Evolutionary conservation across 2,888 invertebrate genomes (phyloP).

Genomic region (Ephialtes manifestator): DNA sequence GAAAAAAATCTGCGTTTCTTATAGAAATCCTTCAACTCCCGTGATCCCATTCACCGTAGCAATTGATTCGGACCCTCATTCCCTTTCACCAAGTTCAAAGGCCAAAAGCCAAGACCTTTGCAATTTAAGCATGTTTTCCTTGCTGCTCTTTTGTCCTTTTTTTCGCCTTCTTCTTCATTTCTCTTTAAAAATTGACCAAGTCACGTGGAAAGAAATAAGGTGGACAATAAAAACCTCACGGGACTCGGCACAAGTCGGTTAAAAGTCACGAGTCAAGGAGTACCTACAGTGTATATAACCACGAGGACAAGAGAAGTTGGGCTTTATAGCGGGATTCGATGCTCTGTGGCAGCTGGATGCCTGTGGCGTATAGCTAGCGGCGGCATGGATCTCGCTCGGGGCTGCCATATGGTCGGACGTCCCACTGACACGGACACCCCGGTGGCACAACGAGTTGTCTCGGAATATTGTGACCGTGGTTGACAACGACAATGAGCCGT

Average conservation of each 20-base stretch:
- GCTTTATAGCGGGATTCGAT: conserved; percentile 22
- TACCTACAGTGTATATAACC: conserved; percentile 1
- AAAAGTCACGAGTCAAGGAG: conserved; percentile 57
- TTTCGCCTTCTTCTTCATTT: background rate
- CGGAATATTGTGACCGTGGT: conserved; percentile 78
- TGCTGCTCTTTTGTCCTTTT: background rate
- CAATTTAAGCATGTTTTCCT: conserved; percentile 22
- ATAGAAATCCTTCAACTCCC: background rate
- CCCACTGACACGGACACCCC: conserved; percentile 69
- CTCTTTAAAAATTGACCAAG: conserved; percentile 31
- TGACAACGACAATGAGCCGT: conserved; percentile 75
- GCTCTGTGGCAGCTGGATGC: conserved; percentile 51
- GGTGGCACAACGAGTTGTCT: conserved; percentile 71
- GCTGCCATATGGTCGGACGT: conserved; percentile 66
- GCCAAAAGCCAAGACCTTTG: conserved; percentile 13
- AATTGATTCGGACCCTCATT: conserved; percentile 13
- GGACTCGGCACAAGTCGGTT: conserved; percentile 44
- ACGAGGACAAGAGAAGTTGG: conserved; percentile 14
- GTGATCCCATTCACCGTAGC: conserved; percentile 8
- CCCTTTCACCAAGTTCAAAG: background rate
- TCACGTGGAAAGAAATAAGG: conserved; percentile 28
- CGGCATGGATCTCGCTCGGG: conserved; percentile 39
- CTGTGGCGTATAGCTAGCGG: conserved; percentile 7
- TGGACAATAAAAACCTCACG: conserved; percentile 23
- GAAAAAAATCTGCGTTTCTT: background rate